phyloP scores from a whole-genome alignment of 2,888 invertebrate genomes.

The Diogma glabrata region DNA sequence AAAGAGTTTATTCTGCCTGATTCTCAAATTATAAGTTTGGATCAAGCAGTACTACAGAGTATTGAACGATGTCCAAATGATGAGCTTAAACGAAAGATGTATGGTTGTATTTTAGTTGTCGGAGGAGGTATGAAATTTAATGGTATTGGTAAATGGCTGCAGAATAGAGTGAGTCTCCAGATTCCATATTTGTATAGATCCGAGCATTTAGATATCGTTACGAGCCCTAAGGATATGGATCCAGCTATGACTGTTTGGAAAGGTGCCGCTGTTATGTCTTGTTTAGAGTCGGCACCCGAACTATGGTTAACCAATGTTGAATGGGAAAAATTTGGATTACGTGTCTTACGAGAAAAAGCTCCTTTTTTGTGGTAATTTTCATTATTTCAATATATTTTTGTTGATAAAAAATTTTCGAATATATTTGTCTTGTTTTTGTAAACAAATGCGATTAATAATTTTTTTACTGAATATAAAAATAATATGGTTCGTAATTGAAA shows the following conservation, averaged over 20 bases:
- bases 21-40: slow-evolving; percentile 74
- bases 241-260: slow-evolving; percentile 87
- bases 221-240: slow-evolving; percentile 84
- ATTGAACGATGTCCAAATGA: slow-evolving; percentile 83
- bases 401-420: no score
- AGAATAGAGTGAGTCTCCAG: slow-evolving; percentile 72
- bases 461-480: no score
- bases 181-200: slow-evolving; percentile 69
- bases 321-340: slow-evolving; percentile 76
- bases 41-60: slow-evolving; percentile 83
- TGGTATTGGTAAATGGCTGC: slow-evolving; percentile 76
- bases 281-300: slow-evolving; percentile 85
- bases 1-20: slow-evolving; percentile 59
- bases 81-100: slow-evolving; percentile 88
- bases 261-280: slow-evolving; percentile 87
- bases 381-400: no score
- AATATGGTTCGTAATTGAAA: no score
- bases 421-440: no score
- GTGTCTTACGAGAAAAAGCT: slow-evolving; percentile 77
- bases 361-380: slow-evolving; percentile 79
- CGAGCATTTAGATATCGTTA: slow-evolving; percentile 79
- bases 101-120: slow-evolving; percentile 79
- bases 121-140: slow-evolving; percentile 86
- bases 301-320: slow-evolving; percentile 79
- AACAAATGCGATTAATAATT: no score